Evolutionary conservation across 2,113 vertebrate genomes (phyloP).

Genomic region (Varanus salvator): DNA sequence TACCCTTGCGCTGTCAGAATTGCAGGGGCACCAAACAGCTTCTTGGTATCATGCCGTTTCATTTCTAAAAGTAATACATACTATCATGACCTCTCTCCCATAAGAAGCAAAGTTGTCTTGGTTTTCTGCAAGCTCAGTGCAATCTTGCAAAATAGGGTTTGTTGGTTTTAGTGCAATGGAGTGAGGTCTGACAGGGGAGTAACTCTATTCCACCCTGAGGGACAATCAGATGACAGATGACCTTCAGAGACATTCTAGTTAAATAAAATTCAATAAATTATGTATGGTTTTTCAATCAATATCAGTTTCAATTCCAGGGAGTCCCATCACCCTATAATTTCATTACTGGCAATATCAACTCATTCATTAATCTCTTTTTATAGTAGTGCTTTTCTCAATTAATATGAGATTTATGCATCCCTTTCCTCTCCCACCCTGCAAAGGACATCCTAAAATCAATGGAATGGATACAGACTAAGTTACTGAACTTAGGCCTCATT

Average conservation of each 20-base stretch:
- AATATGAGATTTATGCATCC: background rate
- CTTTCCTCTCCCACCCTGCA: too few relatives aligned
- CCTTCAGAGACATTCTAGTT: background rate
- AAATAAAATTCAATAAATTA: slow-evolving; percentile 2
- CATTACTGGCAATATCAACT: background rate
- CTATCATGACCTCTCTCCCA: background rate
- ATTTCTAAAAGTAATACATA: background rate
- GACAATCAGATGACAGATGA: background rate
- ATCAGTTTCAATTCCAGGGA: background rate
- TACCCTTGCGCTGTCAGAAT: background rate
- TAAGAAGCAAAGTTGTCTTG: background rate
- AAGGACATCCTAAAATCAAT: background rate
- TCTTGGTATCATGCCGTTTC: background rate
- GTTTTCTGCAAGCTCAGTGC: background rate
- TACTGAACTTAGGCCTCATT: background rate
- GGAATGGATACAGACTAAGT: background rate
- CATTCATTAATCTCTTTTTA: background rate
- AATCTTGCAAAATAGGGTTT: background rate
- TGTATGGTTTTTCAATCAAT: slow-evolving; percentile 8
- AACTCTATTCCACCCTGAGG: background rate
- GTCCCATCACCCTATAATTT: background rate
- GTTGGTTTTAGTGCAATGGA: background rate
- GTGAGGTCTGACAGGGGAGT: background rate
- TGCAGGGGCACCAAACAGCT: background rate
- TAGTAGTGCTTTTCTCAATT: background rate